Base-by-base conservation (phyloP, 2,888 invertebrate genomes). In the Marronus borbonicus region DNA sequence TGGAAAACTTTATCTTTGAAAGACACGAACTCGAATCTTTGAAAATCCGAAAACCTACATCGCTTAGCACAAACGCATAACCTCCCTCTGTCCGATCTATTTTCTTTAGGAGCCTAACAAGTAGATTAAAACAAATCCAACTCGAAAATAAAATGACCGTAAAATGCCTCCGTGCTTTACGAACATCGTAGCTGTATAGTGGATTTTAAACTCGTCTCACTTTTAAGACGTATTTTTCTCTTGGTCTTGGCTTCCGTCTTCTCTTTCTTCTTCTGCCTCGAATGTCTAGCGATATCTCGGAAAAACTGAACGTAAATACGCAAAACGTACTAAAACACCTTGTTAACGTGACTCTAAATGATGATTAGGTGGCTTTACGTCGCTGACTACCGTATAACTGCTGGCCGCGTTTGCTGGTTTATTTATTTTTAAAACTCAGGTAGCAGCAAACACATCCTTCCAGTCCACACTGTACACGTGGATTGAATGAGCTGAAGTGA, bases 341-440 rank as follows among this genome's bases (percentile, higher is more conserved):
- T 68, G 44, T 68, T 68, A 68, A 68, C 44, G 28, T 68, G 66
- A 68, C 66, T 50, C 66, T 68, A 68, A 68, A 68, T 68, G 66
- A 68, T 49, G 66, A 68, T 68, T 49, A 68, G 66, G 49, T 49
- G 49, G 39, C 49, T 49, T 68, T 68, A 68, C 60, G 60, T 60
- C 60, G 60, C 20, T 20, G 60, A 28, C 60, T 60, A 60, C 60
- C 60, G 60, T 60, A 24, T 24, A 24, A 60, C 55, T 60, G 60
- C 60, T 60, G 24, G 7, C 20, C 28, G 60, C 24, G 28, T 17
- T 31, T 60, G 60, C 60, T 60, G 20, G 60, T 60, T 60, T 60
- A 24, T 60, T 60, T 60, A 60, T 24, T 60, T 60, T 60, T 60
- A 60, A 60, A 60, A 60, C 24, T 60, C 60, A 0, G 60, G 60